Evolutionary conservation across 2,797 vertebrate species (phyloP).

Genomic region (Lycodopsis pacificus): DNA sequence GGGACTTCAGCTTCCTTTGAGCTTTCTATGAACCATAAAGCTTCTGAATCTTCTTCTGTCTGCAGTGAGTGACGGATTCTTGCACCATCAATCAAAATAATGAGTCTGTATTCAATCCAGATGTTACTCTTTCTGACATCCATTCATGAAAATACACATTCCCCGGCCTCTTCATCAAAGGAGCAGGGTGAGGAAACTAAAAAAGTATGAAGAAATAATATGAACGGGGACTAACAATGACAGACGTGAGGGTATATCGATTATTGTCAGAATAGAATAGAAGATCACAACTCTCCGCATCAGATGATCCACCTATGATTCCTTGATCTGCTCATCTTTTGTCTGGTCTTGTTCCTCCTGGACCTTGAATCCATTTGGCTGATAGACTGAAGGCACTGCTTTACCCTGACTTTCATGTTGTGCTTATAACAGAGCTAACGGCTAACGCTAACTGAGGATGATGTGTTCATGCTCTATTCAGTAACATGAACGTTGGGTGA

Average conservation of each 20-base stretch:
- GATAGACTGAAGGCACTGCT: background rate
- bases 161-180: background rate
- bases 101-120: constrained; percentile 70
- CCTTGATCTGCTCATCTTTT: background rate
- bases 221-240: background rate
- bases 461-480: background rate
- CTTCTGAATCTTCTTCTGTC: constrained; percentile 62
- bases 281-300: background rate
- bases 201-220: constrained; percentile 3
- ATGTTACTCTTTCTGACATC: constrained; percentile 48
- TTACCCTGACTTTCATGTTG: background rate
- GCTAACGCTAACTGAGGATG: background rate
- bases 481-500: background rate
- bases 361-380: background rate
- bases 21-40: constrained; percentile 73
- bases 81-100: constrained; percentile 75
- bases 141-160: constrained; percentile 57
- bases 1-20: constrained; percentile 66
- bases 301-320: constrained; percentile 3
- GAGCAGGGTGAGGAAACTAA: background rate
- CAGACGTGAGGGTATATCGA: background rate
- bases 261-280: background rate
- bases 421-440: background rate
- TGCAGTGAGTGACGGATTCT: constrained; percentile 62
- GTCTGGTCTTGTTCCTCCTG: background rate